Evolutionary conservation across 2,113 vertebrate species (phyloP).

Genomic region (Oncorhynchus mykiss): DNA sequence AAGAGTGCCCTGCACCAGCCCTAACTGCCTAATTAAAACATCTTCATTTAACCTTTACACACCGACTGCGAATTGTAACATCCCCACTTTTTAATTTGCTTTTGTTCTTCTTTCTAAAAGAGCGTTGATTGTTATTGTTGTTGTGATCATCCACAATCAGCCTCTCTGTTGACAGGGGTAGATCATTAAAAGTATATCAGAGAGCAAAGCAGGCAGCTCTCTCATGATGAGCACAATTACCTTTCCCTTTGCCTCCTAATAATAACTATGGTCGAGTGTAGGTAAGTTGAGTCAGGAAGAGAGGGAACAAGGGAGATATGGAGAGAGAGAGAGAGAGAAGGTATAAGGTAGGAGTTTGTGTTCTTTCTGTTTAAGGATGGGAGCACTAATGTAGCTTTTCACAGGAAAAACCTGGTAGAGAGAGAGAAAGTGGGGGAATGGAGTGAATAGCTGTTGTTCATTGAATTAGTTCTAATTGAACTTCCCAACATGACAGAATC

Average conservation of each 20-base stretch:
- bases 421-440: background rate
- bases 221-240: slow-evolving; percentile 64
- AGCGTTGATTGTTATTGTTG: slow-evolving; percentile 50
- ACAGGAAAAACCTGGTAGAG: slow-evolving; percentile 1
- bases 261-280: background rate
- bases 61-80: slow-evolving; percentile 30
- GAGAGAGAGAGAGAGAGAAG: background rate
- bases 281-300: background rate
- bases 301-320: background rate
- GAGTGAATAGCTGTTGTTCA: background rate
- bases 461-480: background rate
- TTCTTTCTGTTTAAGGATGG: background rate
- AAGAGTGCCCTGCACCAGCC: slow-evolving; percentile 1
- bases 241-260: slow-evolving; percentile 38
- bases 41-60: slow-evolving; percentile 36
- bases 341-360: background rate
- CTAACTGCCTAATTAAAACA: slow-evolving; percentile 13
- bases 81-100: slow-evolving; percentile 28
- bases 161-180: slow-evolving; percentile 19
- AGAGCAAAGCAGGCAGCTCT: slow-evolving; percentile 12
- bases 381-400: background rate
- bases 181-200: slow-evolving; percentile 67
- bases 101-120: background rate
- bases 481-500: background rate
- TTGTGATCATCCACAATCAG: slow-evolving; percentile 39